These are phyloP conservation scores for Zingel zingel DNA, from an alignment of 2,113 vertebrate species.

Conservation along the genomic window DNA sequence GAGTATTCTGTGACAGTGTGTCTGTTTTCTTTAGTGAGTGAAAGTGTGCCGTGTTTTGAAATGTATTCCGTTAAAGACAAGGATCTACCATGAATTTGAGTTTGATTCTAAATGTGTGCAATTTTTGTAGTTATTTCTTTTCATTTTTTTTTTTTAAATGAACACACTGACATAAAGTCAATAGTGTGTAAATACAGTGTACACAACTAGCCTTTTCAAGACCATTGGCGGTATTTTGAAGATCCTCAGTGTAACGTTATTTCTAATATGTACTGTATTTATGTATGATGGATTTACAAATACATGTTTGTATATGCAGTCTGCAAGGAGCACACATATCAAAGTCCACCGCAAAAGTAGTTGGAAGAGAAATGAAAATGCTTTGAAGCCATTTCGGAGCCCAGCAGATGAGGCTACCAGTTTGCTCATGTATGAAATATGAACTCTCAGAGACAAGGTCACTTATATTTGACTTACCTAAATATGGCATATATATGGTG, in stretches of 20 bases:
- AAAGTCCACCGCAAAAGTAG: background rate
- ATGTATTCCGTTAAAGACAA: background rate
- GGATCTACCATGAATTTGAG: background rate
- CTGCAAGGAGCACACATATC: background rate
- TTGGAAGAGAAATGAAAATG: slow-evolving; percentile 14
- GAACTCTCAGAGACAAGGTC: slow-evolving; percentile 71
- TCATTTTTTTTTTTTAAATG: background rate
- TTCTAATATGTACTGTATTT: background rate
- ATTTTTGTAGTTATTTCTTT: background rate
- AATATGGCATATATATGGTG: slow-evolving; percentile 61
- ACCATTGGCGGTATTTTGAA: background rate
- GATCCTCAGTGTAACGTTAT: background rate
- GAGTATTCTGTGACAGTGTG: slow-evolving; percentile 34
- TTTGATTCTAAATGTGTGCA: background rate
- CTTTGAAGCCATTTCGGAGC: slow-evolving; percentile 35
- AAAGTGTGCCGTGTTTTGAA: background rate
- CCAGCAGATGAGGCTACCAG: slow-evolving; percentile 49
- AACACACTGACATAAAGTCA: background rate
- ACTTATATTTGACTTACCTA: slow-evolving; percentile 71
- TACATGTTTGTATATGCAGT: background rate
- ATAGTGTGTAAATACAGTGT: background rate
- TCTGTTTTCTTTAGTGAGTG: background rate
- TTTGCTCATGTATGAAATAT: slow-evolving; percentile 73
- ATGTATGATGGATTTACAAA: background rate
- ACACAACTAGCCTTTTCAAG: background rate